Base-by-base conservation (phyloP, 2,113 vertebrate species). In the Phodopus roborovskii region DNA sequence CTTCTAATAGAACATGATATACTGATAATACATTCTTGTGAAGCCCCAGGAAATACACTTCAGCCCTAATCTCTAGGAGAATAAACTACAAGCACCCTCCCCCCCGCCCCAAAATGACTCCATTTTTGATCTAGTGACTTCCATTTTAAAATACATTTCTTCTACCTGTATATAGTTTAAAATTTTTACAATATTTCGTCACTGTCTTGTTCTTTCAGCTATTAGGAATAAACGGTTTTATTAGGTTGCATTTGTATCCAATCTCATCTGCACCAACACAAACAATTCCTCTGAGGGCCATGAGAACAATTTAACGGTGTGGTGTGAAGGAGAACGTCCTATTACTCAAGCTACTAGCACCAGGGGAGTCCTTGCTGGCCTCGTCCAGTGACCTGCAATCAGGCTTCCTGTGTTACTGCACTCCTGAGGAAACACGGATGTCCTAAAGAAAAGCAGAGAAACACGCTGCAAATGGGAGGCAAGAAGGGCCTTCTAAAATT, bases 281-380 rank as follows among this genome's bases (percentile, higher is more conserved):
- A 79, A 74, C 79, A 90, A 70, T 87, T 39, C 97, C 88, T 94
- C 42, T 62, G 88, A 93, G 95, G 96, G 86, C 62, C 78, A 88
- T 97, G 91, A 96, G 96, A 94, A 90, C 94, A 96, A 96, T 96
- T 94, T 97, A 96, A 42, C 95, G 94, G 91, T 66, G 58, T 95
- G 86, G 70, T 94, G 87, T 97, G 70, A 93, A 97, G 96, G 95
- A 97, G 96, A 93, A 96, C 95, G 93, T 74, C 88, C 16, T 91
- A 81, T 95, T 87, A 68, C 91, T 94, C 71, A 71, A 64, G 87
- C n/a, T 89, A 19, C 91, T 95, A 95, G 92, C 73, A 33, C 86
- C 83, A n/a, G 88, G 96, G 78, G 74, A 94, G 78, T 85, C 53
- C 74, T 89, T 0, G 0, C 75, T 89, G 96, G 94, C 97, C 92